These are phyloP conservation scores for Fistularia tabacaria DNA, from an alignment of 2,797 vertebrate genomes.

Conservation along the genomic window DNA sequence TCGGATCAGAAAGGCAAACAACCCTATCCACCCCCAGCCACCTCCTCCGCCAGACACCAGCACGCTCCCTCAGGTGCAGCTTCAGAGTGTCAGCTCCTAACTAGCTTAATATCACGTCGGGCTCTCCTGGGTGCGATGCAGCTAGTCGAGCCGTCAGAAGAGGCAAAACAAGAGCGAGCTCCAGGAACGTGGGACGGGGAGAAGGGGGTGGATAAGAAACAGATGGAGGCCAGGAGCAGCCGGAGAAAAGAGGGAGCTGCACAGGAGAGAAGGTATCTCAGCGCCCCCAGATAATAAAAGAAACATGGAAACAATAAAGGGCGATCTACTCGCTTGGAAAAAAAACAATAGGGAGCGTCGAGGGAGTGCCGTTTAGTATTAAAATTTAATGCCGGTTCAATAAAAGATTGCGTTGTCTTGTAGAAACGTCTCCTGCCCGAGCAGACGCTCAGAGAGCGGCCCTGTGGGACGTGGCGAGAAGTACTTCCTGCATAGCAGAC, in stretches of 20 bases:
- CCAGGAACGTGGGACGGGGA: slow-evolving; percentile 21
- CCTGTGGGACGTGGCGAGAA: slow-evolving; percentile 53
- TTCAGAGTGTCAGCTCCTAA: slow-evolving; percentile 87
- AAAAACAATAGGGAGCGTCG: slow-evolving; percentile 75
- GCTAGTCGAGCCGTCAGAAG: slow-evolving; percentile 77
- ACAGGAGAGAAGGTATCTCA: slow-evolving; percentile 66
- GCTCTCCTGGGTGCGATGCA: slow-evolving; percentile 84
- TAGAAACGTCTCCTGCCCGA: slow-evolving; percentile 58
- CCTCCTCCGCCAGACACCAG: too few species aligned
- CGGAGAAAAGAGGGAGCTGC: slow-evolving; percentile 22
- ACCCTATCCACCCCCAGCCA: slow-evolving; percentile 71
- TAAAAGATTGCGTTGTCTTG: slow-evolving; percentile 71
- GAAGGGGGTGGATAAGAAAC: slow-evolving; percentile 17
- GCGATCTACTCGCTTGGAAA: slow-evolving; percentile 80
- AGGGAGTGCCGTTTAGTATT: slow-evolving; percentile 76
- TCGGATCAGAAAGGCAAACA: slow-evolving; percentile 81
- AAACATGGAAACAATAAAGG: slow-evolving; percentile 75
- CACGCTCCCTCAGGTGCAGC: slow-evolving; percentile 78
- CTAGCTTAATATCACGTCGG: slow-evolving; percentile 88
- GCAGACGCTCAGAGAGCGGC: slow-evolving; percentile 28
- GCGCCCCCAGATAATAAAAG: slow-evolving; percentile 79
- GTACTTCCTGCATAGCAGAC: slow-evolving; percentile 38
- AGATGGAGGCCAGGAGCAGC: slow-evolving; percentile 51
- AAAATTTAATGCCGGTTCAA: slow-evolving; percentile 76
- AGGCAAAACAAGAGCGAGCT: slow-evolving; percentile 49